phyloP scores from a whole-genome alignment of 2,113 vertebrate genomes.

The Notiomystis cincta region DNA sequence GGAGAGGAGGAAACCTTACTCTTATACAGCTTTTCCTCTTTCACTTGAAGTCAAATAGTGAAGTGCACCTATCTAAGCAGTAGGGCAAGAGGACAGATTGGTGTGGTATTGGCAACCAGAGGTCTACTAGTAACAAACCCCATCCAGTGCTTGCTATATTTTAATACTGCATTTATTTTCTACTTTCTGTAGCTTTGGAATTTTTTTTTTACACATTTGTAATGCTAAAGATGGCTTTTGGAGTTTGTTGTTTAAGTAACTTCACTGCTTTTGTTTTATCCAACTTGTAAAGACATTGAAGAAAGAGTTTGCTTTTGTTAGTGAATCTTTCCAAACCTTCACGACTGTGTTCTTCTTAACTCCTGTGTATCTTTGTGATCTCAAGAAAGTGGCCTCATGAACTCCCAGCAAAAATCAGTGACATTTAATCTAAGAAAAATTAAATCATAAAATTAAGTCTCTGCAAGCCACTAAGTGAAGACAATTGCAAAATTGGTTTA shows the following conservation, averaged over 20 bases:
- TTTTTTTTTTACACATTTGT: not conserved
- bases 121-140: not conserved
- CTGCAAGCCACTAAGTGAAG: not conserved
- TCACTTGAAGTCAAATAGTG: not conserved
- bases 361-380: not conserved
- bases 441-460: not conserved
- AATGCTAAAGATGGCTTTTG: not conserved
- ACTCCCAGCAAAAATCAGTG: not conserved
- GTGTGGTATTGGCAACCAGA: fast-evolving
- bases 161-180: not conserved
- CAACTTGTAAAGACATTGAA: not conserved
- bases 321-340: not conserved
- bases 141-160: not conserved
- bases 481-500: not conserved
- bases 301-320: not conserved
- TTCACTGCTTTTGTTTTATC: not conserved
- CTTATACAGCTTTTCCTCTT: not conserved
- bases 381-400: not conserved
- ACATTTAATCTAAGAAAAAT: not conserved
- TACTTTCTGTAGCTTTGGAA: not conserved
- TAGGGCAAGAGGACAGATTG: not conserved
- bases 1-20: not conserved
- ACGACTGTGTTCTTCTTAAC: not conserved
- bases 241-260: not conserved
- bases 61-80: not conserved